Evolutionary conservation across 2,888 invertebrate species (phyloP).

Genomic region (Falcaria lacertinaria): DNA sequence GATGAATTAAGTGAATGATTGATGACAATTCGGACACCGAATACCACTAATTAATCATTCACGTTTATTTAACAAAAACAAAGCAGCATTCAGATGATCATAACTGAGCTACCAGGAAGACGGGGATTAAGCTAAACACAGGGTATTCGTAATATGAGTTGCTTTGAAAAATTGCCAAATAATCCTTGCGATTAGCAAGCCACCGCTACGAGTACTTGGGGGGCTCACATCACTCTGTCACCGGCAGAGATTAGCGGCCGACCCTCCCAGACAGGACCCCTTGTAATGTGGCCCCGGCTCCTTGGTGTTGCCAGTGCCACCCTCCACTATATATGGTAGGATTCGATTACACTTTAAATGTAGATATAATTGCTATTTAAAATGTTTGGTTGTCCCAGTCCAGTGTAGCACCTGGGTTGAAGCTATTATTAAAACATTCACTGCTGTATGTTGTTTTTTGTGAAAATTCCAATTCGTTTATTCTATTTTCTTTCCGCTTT

Average conservation of each 20-base stretch:
- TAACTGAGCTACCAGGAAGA: neutral
- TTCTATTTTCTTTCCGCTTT: too few relatives aligned
- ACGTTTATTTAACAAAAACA: neutral
- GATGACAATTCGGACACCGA: too few relatives aligned
- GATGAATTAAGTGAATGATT: too few relatives aligned
- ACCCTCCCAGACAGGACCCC: neutral
- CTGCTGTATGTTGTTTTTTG: too few relatives aligned
- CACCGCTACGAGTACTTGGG: slow-evolving; percentile 2
- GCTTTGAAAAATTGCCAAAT: slow-evolving; percentile 26
- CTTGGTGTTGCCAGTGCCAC: neutral
- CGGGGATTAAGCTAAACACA: neutral
- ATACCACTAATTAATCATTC: too few relatives aligned
- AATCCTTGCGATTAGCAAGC: slow-evolving; percentile 25
- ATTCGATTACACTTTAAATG: neutral
- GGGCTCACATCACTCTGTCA: slow-evolving; percentile 24
- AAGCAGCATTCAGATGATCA: neutral
- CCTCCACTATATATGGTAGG: neutral
- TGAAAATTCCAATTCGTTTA: too few relatives aligned
- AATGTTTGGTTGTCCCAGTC: too few relatives aligned
- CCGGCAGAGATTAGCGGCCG: slow-evolving; percentile 29
- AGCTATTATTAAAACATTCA: too few relatives aligned
- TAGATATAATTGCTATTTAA: too few relatives aligned
- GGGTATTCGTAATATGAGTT: neutral
- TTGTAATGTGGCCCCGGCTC: neutral
- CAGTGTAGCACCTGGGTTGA: too few relatives aligned